Percentiles rank a stretch among this genome's conserved stretches.
These are phyloP conservation scores for Adelphocoris suturalis DNA, from an alignment of 2,888 invertebrate species.

Conservation along the genomic window DNA sequence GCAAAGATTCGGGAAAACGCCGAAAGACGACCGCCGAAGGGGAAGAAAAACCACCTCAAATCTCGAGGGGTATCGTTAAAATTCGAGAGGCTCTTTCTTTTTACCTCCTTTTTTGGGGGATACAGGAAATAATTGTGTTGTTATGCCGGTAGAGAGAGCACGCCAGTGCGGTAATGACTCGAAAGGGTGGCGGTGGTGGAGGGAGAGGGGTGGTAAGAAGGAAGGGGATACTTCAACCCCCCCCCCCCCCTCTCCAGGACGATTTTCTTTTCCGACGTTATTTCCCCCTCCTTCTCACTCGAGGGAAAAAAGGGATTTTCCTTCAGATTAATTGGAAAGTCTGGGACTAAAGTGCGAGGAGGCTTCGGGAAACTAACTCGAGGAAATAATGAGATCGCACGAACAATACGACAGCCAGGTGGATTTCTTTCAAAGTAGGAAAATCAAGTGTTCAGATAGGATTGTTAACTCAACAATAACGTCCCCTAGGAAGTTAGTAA, in stretches of 20 bases:
- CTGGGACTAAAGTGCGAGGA: conserved; percentile 16
- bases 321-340: neutral
- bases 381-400: conserved; percentile 5
- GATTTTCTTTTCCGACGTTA: neutral
- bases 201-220: neutral
- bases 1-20: neutral
- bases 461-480: neutral
- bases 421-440: neutral
- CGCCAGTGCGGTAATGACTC: conserved; percentile 12
- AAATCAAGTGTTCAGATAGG: neutral
- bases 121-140: conserved; percentile 9
- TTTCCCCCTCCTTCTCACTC: neutral
- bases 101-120: neutral
- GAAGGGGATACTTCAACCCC: neutral
- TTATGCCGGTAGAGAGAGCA: conserved; percentile 12
- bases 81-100: conserved; percentile 12
- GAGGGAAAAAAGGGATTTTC: conserved; percentile 7
- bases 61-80: conserved; percentile 25
- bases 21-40: conserved; percentile 8
- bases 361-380: conserved; percentile 17
- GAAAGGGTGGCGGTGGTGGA: no score
- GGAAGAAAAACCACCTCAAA: neutral
- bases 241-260: neutral
- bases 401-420: neutral
- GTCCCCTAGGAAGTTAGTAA: no score